Base-by-base conservation (phyloP, 2,888 invertebrate species). In the Agonopterix arenella region DNA sequence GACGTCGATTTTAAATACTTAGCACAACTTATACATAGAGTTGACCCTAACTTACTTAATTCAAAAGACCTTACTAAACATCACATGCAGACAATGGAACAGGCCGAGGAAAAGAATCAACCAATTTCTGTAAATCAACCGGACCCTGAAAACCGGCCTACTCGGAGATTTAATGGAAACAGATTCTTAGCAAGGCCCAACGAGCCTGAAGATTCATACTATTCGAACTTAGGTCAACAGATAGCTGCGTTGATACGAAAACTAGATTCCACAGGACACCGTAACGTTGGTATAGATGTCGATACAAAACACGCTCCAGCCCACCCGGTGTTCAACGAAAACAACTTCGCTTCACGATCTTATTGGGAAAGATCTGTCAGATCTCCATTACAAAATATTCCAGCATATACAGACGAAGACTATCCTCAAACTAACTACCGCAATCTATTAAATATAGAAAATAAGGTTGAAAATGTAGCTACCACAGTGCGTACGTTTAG, bases 291-390 rank as follows among this genome's bases (percentile, higher is more conserved):
- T 61, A 60, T 74, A 51, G 68, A 73, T 50, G 48, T n/a, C 4
- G n/a, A 40, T 40, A 9, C 59, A 5, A 56, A 56, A 40, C 45
- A 51, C 49, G 49, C 52, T 18, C 58, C 61, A 4, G 53, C 58
- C 36, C 64, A 72, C 49, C 60, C 74, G 1, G 60, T 78, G 38
- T 68, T 80, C 45, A 71, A 68, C 49, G 72, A 77, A 52, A 70
- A 75, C 38, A 65, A 57, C 48, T 73, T 70, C 55, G 56, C 68
- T 1, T 73, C 83, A 9, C 66, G 67, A 40, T 77, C 83, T 3
- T 84, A 75, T 60, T 86, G 85, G 85, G 88, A 88, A 50, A 73
- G 86, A 58, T 80, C 75, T 47, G 73, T 81, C 1, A 73, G 88
- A 57, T 86, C 88, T 8, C 83, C 84, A 2, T 53, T 76, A 13